Conservation (phyloP, 2,888 invertebrate species). For the Leptogaster cylindrica region DNA sequence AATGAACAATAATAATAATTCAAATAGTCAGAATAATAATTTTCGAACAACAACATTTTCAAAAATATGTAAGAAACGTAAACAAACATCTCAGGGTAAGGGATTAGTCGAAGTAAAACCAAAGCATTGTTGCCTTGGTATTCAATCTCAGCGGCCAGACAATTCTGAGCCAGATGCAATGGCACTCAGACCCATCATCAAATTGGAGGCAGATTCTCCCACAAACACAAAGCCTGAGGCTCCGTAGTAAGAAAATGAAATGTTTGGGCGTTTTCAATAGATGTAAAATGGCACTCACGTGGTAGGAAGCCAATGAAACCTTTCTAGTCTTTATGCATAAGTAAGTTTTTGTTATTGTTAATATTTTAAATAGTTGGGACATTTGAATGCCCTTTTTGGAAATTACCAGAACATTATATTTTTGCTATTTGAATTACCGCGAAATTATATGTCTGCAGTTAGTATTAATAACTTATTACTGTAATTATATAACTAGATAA, state of each 20-base stretch:
- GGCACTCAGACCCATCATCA: conserved; percentile 31
- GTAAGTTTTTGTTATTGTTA: neutral
- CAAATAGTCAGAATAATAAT: conserved; percentile 42
- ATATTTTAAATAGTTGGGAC: too few relatives aligned
- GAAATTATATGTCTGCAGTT: too few relatives aligned
- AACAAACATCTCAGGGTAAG: conserved; percentile 34
- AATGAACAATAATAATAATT: conserved; percentile 31
- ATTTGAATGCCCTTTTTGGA: too few relatives aligned
- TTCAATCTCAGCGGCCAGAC: neutral
- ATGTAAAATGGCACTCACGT: too few relatives aligned
- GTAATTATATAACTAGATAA: too few relatives aligned
- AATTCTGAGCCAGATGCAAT: conserved; percentile 1
- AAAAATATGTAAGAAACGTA: conserved; percentile 40
- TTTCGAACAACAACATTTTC: conserved; percentile 8
- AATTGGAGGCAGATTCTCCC: conserved; percentile 39
- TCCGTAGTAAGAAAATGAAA: too few relatives aligned
- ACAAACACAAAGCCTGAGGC: too few relatives aligned
- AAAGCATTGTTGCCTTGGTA: conserved; percentile 2
- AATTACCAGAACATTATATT: too few relatives aligned
- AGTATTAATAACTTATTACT: too few relatives aligned
- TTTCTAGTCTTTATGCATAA: too few relatives aligned
- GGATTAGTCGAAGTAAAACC: neutral
- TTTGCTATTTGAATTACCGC: too few relatives aligned
- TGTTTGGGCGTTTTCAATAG: neutral
- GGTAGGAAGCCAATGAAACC: too few relatives aligned